Conservation (phyloP, 2,797 vertebrate species). For the Enoplosus armatus region DNA sequence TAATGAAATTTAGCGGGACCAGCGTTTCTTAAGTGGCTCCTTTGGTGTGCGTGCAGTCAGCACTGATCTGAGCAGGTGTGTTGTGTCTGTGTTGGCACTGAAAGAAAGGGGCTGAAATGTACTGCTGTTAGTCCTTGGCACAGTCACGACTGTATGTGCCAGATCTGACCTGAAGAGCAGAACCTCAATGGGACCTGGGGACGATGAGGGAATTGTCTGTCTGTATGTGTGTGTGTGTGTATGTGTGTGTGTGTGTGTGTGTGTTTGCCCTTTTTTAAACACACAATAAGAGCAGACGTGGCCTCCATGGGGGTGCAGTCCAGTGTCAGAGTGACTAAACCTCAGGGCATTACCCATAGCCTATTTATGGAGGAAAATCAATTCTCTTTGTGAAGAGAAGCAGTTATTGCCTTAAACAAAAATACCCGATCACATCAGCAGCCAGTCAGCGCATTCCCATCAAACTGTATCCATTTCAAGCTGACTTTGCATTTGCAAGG, state of each 20-base stretch:
- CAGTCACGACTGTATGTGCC: conserved; percentile 22
- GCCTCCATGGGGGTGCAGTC: conserved; percentile 38
- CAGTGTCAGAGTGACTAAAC: conserved; percentile 56
- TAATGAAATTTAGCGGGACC: conserved; percentile 1
- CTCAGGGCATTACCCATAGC: conserved; percentile 72
- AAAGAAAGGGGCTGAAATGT: conserved; percentile 25
- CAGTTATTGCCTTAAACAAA: conserved; percentile 56
- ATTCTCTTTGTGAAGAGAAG: conserved; percentile 68
- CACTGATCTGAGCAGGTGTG: conserved; percentile 33
- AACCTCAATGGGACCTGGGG: conserved; percentile 5
- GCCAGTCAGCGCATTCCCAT: conserved; percentile 36
- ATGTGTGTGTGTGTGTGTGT: not conserved
- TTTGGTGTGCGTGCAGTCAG: not conserved
- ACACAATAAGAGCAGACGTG: conserved; percentile 25
- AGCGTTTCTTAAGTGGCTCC: not conserved
- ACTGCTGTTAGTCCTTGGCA: conserved; percentile 37
- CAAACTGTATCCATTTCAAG: conserved; percentile 36
- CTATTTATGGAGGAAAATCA: conserved; percentile 75
- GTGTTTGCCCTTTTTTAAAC: conserved; percentile 24
- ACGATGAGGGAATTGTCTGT: conserved; percentile 2
- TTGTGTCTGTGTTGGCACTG: conserved; percentile 29
- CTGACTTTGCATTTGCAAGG: conserved; percentile 40
- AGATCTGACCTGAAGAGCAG: conserved; percentile 37
- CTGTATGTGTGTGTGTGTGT: conserved; percentile 3
- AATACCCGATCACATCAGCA: conserved; percentile 46